Conservation (phyloP, 1,140 invertebrate genomes). For the Pygmarrhopalites habei region DNA sequence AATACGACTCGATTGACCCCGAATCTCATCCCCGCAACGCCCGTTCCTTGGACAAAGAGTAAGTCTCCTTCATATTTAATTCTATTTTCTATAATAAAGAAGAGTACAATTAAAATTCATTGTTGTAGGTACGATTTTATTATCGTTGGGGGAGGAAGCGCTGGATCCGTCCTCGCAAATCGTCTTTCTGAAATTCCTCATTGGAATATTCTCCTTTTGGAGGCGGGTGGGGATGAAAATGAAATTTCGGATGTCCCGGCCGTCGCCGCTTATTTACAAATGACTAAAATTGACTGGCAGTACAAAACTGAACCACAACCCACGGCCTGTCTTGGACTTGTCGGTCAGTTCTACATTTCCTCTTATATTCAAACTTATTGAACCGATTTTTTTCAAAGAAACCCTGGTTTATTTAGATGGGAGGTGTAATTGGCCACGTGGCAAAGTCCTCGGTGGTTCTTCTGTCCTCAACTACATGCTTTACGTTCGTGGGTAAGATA, state of each 20-base stretch:
- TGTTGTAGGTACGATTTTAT: slow-evolving; percentile 74
- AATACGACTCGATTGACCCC: slow-evolving; percentile 71
- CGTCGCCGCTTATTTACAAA: slow-evolving; percentile 75
- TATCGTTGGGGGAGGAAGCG: slow-evolving; percentile 86
- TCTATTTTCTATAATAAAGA: background rate
- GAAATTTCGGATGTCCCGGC: slow-evolving; percentile 81
- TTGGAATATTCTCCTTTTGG: slow-evolving; percentile 75
- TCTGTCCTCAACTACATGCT: slow-evolving; percentile 95
- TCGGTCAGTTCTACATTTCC: slow-evolving; percentile 38
- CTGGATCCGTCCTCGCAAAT: slow-evolving; percentile 87
- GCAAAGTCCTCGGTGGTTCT: slow-evolving; percentile 69
- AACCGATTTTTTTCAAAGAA: too few relatives aligned
- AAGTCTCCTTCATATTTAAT: too few relatives aligned
- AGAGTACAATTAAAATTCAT: slow-evolving; percentile 49
- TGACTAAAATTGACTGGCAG: slow-evolving; percentile 83
- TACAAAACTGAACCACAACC: slow-evolving; percentile 84
- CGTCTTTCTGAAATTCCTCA: slow-evolving; percentile 63
- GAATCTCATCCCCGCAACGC: slow-evolving; percentile 66
- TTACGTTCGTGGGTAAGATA: slow-evolving; percentile 85
- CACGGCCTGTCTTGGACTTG: slow-evolving; percentile 65
- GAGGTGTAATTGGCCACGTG: too few relatives aligned
- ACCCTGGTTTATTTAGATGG: slow-evolving; percentile 25
- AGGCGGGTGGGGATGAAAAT: slow-evolving; percentile 85
- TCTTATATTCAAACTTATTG: too few relatives aligned
- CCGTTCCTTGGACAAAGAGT: slow-evolving; percentile 41